Evolutionary conservation across 2,113 vertebrate genomes (phyloP).

Genomic region (Etia nguti): DNA sequence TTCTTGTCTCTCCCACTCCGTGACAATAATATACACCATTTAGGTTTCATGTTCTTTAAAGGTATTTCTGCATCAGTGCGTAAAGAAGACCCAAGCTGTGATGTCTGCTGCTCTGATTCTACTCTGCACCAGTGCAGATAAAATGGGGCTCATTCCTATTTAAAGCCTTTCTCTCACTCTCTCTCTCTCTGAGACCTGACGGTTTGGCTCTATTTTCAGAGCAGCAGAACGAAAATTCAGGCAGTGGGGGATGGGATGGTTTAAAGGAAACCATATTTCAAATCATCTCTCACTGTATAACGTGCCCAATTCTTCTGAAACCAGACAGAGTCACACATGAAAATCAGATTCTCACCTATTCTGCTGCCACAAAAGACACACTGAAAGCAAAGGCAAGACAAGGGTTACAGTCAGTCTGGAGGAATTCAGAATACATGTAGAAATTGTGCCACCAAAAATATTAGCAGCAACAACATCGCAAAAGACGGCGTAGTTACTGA

Average conservation of each 20-base stretch:
- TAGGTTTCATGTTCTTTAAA: neutral
- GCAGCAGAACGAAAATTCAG: neutral
- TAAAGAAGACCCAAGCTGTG: conserved; percentile 1
- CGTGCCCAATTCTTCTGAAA: neutral
- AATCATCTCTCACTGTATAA: neutral
- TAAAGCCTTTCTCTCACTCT: conserved; percentile 1
- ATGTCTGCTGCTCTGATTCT: conserved; percentile 1
- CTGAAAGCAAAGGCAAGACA: neutral
- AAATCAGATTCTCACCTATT: neutral
- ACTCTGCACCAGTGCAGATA: neutral
- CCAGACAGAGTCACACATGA: neutral
- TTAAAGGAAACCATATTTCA: neutral
- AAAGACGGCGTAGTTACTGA: neutral
- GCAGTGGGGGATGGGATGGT: neutral
- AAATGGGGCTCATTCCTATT: conserved; percentile 35
- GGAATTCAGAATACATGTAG: neutral
- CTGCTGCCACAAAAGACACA: neutral
- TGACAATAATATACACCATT: neutral
- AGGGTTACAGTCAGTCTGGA: neutral
- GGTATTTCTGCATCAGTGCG: neutral
- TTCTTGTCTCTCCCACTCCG: neutral
- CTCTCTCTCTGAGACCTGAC: conserved; percentile 3
- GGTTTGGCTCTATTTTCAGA: conserved; percentile 44
- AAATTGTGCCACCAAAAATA: neutral
- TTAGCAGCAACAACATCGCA: neutral